Evolutionary conservation across 2,797 vertebrate species (phyloP).

Genomic region (Tangara arthus): DNA sequence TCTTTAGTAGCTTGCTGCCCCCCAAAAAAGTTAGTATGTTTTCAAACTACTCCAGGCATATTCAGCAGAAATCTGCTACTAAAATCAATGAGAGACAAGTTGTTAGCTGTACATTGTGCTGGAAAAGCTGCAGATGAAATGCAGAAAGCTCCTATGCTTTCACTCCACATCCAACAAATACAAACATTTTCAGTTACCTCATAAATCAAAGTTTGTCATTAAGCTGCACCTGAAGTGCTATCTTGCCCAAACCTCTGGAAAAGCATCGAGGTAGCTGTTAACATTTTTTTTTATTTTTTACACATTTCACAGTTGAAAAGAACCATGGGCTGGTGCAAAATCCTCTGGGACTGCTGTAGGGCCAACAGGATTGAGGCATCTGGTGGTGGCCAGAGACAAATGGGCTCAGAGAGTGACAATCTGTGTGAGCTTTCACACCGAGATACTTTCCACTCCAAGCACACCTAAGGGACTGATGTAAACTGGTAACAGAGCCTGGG

Average conservation of each 20-base stretch:
- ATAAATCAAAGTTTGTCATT: constrained; percentile 45
- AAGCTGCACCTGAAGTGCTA: background rate
- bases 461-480: background rate
- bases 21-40: background rate
- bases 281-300: background rate
- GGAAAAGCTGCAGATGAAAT: background rate
- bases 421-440: background rate
- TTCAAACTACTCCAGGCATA: background rate
- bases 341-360: background rate
- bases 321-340: background rate
- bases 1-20: background rate
- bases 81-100: background rate
- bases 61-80: background rate
- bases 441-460: background rate
- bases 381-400: background rate
- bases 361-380: rapidly evolving
- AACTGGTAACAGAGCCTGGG: background rate
- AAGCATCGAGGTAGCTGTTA: background rate
- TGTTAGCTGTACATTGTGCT: background rate
- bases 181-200: background rate
- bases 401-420: rapidly evolving
- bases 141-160: background rate
- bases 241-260: background rate
- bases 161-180: background rate
- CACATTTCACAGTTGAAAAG: background rate